phyloP scores from a whole-genome alignment of 92 coral and sea anemone genomes.

The Siderastrea siderea region DNA sequence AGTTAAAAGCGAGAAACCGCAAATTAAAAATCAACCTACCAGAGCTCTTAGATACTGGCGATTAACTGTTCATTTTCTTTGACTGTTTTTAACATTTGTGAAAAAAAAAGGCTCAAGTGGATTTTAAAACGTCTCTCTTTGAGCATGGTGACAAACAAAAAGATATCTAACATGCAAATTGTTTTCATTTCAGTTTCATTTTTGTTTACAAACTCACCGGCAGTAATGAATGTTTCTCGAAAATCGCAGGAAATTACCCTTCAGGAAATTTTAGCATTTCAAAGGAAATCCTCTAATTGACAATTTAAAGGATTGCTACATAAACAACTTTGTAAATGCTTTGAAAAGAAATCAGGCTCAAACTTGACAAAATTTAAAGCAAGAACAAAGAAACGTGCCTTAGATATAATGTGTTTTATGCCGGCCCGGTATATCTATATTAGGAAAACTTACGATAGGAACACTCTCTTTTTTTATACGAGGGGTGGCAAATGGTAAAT shows the following conservation, averaged over 20 bases:
- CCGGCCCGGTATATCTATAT: too few species aligned
- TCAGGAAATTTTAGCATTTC: constrained; percentile 34
- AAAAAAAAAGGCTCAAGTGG: not conserved
- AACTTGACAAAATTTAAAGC: not conserved
- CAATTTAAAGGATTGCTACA: constrained; percentile 5
- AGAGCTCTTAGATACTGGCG: not conserved
- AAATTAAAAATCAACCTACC: not conserved
- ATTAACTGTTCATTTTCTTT: not conserved
- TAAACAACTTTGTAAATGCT: not conserved
- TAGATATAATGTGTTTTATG: too few species aligned
- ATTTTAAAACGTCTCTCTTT: not conserved
- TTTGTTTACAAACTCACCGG: not conserved
- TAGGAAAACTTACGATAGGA: too few species aligned
- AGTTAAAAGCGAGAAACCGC: not conserved
- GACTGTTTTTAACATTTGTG: not conserved
- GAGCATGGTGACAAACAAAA: not conserved
- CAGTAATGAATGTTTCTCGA: constrained; percentile 9
- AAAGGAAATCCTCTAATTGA: constrained; percentile 20
- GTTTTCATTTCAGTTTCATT: not conserved
- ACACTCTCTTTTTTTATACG: too few species aligned
- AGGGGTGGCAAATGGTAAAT: too few species aligned
- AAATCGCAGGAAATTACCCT: constrained; percentile 23
- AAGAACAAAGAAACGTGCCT: too few species aligned
- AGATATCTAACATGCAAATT: constrained; percentile 6
- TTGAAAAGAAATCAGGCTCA: not conserved